Conservation (phyloP, 2,888 invertebrate genomes). For the Drosophila ustulata region DNA sequence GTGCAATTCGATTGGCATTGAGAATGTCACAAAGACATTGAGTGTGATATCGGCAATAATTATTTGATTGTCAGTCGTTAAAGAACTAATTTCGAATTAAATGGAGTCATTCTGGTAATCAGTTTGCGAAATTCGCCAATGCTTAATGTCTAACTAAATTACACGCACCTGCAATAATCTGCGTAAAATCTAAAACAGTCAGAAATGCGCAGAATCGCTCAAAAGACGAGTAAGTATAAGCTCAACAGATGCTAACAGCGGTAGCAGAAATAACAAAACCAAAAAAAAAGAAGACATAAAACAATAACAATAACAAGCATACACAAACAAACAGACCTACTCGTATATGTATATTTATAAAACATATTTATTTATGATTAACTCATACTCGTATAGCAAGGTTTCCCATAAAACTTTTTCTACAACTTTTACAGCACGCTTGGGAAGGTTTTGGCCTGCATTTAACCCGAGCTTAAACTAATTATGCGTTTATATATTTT, state of each 20-base stretch:
- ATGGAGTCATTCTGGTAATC: conserved; percentile 9
- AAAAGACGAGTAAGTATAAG: conserved; percentile 73
- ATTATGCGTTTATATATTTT: conserved; percentile 25
- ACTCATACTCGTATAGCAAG: conserved; percentile 28
- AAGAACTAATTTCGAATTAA: background rate
- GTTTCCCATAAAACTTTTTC: conserved; percentile 54
- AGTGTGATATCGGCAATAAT: background rate
- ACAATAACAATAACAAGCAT: conserved; percentile 18
- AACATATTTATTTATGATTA: conserved; percentile 17
- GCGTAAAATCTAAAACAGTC: conserved; percentile 61
- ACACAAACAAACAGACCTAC: conserved; percentile 28
- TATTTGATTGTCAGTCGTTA: background rate
- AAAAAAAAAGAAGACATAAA: conserved; percentile 19
- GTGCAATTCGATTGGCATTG: conserved; percentile 55
- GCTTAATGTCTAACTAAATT: conserved; percentile 57
- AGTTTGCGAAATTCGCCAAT: conserved; percentile 13
- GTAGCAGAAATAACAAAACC: background rate
- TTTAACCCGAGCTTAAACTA: conserved; percentile 24
- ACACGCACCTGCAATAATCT: conserved; percentile 59
- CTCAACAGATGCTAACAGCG: conserved; percentile 30
- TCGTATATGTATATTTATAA: conserved; percentile 19
- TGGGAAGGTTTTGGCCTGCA: conserved; percentile 69
- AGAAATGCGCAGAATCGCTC: conserved; percentile 63
- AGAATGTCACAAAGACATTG: background rate
- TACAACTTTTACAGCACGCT: conserved; percentile 78